These are phyloP conservation scores for Lutra lutra DNA, from an alignment of 2,797 vertebrate genomes.

Conservation along the genomic window DNA sequence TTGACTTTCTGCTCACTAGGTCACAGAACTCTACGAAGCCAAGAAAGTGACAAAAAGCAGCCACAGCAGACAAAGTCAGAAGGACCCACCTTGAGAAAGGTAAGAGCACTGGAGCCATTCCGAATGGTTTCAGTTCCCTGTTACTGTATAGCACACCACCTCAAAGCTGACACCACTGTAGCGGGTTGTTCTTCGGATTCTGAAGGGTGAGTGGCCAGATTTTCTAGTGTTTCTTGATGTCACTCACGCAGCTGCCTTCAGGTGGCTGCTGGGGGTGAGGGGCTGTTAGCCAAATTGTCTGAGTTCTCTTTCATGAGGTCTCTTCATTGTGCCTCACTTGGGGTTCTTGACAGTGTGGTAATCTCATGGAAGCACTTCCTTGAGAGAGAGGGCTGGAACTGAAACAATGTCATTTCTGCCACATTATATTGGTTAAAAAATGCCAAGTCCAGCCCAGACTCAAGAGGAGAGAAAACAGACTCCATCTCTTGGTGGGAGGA, in stretches of 20 bases:
- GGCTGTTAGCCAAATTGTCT: not conserved
- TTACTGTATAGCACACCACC: not conserved
- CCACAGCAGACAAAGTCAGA: not conserved
- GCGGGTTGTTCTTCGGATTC: not conserved
- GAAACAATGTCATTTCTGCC: not conserved
- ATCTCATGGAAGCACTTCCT: not conserved
- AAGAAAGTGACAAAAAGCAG: not conserved
- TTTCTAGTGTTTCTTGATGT: not conserved
- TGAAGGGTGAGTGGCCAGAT: not conserved
- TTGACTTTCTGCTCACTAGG: constrained; percentile 48
- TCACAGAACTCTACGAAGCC: not conserved
- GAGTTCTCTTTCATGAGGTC: not conserved
- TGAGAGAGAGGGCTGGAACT: not conserved
- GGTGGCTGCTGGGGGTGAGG: not conserved
- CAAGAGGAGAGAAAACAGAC: not conserved
- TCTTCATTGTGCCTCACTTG: not conserved
- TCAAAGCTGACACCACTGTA: not conserved
- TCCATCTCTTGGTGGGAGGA: not conserved
- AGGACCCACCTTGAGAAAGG: not conserved
- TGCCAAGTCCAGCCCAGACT: not conserved
- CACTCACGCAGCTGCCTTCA: not conserved
- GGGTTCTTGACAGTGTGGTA: not conserved
- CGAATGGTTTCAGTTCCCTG: not conserved
- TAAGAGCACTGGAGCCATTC: not conserved
- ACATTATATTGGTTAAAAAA: not conserved